A percentile compares a stretch with the other conserved stretches of the same genome.
These are phyloP conservation scores for Leucoraja ocellata DNA, from an alignment of 2,797 vertebrate genomes.

Conservation along the genomic window DNA sequence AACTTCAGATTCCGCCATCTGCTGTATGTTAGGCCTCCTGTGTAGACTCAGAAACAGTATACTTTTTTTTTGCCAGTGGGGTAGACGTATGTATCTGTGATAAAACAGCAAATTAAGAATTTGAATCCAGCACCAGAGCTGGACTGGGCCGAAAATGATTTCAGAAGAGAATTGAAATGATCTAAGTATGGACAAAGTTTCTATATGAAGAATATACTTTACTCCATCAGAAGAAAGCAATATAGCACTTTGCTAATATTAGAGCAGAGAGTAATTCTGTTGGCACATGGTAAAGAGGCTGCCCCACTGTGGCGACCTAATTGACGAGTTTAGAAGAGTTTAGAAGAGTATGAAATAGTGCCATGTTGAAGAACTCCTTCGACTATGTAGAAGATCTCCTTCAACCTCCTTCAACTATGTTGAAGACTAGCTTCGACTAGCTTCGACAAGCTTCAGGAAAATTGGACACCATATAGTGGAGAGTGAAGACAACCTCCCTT, in stretches of 20 bases:
- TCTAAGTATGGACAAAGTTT: neutral
- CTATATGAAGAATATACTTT: neutral
- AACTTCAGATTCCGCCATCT: too few species aligned
- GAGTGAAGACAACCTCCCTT: too few species aligned
- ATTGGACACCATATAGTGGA: too few species aligned
- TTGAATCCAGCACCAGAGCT: neutral
- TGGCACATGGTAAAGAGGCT: neutral
- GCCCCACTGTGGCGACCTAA: too few species aligned
- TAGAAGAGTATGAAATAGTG: too few species aligned
- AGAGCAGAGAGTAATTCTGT: neutral
- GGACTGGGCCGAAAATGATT: neutral
- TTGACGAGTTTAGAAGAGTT: too few species aligned
- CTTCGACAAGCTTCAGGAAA: too few species aligned
- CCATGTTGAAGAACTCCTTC: too few species aligned
- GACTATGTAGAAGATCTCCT: too few species aligned
- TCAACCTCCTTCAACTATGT: too few species aligned
- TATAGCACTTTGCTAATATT: neutral
- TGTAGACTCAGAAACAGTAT: neutral
- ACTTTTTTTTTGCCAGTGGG: neutral
- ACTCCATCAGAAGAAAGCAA: neutral
- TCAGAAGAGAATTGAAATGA: neutral
- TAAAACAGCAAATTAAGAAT: neutral
- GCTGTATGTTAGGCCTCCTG: neutral
- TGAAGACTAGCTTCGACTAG: too few species aligned
- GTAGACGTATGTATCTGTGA: neutral